Base-by-base conservation (phyloP, 2,113 vertebrate species). In the Chamaea fasciata region DNA sequence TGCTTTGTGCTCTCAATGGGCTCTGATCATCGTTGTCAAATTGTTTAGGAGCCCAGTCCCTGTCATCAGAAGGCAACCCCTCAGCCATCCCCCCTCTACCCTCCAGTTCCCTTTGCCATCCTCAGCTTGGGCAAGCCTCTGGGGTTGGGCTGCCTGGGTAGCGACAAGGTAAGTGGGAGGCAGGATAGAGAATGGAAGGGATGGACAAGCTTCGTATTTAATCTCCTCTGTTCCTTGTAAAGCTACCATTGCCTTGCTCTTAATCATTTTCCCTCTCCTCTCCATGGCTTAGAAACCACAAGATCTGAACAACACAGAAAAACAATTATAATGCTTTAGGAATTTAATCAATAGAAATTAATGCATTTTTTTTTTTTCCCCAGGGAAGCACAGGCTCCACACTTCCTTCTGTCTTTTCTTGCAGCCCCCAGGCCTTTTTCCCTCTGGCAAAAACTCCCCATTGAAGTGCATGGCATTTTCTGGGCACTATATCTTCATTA, bases 391-490 rank as follows among this genome's bases (percentile, higher is more conserved):
- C 20, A 82, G 73, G 33, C 76, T 96, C 80, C 37, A 49, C 52
- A 56, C 49, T 96, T 92, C 83, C 83, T 93, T 90, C 88, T 92
- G 80, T 62, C 80, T 94, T 95, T 94, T 93, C 69, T 92, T 94
- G 49, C 49, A 94, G 60, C 42, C 80, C 83, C 69, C 88, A 84
- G 57, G 83, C 73, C 65, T 94, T 96, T 96, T 96, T 80, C 95
- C 94, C 90, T 82, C 73, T 65, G 62, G 88, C 92, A 96, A 94
- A 94, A 93, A 53, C 57, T 92, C 53, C 73, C 69, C 49, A 56
- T 62, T 96, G 90, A 96, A 97, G 56, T 65, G 80, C 57, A 39
- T 96, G 94, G 96, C 93, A 96, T 93, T 97, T 97, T 97, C 96
- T 96, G 95, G 95, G 94, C 95, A 96, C 93, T 95, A 76, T 87